Base-by-base conservation (phyloP, 2,797 vertebrate species). In the Denticeps clupeoides region DNA sequence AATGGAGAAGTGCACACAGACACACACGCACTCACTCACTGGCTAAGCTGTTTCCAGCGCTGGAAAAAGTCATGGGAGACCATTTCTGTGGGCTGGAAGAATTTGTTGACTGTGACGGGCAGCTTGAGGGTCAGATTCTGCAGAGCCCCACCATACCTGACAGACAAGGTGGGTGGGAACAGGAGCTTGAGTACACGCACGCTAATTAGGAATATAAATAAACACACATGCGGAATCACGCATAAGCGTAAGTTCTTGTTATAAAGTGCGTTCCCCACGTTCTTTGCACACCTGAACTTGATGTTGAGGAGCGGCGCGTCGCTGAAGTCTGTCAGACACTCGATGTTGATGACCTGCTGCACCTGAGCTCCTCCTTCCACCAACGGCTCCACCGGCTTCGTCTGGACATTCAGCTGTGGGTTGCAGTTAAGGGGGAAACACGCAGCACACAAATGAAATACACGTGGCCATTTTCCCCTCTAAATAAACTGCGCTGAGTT, bases 51-150 rank as follows among this genome's bases (percentile, higher is more conserved):
- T 77, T 93, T 93, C 90, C 90, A 94, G 51, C 90, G 89, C 76
- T 90, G 88, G 74, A 94, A 94, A 63, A 94, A 94, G 65, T 93
- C 90, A 31, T 89, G 81, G 12, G 90, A 89, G 1, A 80, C 55
- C 90, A 93, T 94, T 72, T 93, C 90, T 2, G 90, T 93, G 0
- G 86, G 86, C 77, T 93, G 90, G 75, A 93, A 94, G 77, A 94
- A 94, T 77, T 94, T 94, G 77, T 94, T 94, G 72, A 92, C 83
- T 58, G 90, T 92, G 62, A 93, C 86, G 0, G 90, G 90, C 60
- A 93, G 80, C 64, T 91, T 91, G 41, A 93, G 81, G 3, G 86
- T 85, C 58, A 93, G 71, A 63, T 89, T 88, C 74, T 94, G 90
- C 49, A 90, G 69, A 15, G 87, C 75, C 3, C 90, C 90, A 16